phyloP scores from a whole-genome alignment of 2,113 vertebrate genomes.

The Cyanistes caeruleus region DNA sequence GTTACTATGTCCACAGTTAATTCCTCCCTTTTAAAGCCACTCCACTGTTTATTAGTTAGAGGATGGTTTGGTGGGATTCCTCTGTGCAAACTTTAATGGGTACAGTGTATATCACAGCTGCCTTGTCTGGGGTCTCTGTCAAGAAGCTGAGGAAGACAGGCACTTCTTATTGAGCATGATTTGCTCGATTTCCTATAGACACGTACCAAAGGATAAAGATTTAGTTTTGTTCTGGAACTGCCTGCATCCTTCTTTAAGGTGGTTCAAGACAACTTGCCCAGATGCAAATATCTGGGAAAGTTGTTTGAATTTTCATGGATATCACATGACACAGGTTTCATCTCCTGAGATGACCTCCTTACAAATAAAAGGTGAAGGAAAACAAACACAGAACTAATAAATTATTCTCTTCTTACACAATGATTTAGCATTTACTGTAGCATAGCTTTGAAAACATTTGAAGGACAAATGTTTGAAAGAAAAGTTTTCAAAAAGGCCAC shows the following conservation, averaged over 20 bases:
- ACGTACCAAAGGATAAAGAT: not conserved
- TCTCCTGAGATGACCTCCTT: not conserved
- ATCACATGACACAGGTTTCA: not conserved
- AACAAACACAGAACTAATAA: not conserved
- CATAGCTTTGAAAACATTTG: not conserved
- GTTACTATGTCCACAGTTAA: not conserved
- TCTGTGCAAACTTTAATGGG: accelerated
- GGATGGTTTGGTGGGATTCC: not conserved
- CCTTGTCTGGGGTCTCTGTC: not conserved
- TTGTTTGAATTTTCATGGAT: not conserved
- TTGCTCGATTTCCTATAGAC: not conserved
- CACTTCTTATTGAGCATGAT: not conserved
- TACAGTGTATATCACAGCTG: not conserved
- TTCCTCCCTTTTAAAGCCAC: not conserved
- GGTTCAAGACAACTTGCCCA: not conserved
- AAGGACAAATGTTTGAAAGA: not conserved
- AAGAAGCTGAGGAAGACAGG: not conserved
- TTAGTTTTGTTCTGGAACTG: not conserved
- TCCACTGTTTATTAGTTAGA: not conserved
- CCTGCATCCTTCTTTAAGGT: not conserved
- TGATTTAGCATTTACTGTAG: accelerated
- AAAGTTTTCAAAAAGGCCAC: not conserved
- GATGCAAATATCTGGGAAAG: not conserved
- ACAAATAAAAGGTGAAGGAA: not conserved
- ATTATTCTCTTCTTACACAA: not conserved